Evolutionary conservation across 2,113 vertebrate genomes (phyloP).

Genomic region (Melospiza melodia): DNA sequence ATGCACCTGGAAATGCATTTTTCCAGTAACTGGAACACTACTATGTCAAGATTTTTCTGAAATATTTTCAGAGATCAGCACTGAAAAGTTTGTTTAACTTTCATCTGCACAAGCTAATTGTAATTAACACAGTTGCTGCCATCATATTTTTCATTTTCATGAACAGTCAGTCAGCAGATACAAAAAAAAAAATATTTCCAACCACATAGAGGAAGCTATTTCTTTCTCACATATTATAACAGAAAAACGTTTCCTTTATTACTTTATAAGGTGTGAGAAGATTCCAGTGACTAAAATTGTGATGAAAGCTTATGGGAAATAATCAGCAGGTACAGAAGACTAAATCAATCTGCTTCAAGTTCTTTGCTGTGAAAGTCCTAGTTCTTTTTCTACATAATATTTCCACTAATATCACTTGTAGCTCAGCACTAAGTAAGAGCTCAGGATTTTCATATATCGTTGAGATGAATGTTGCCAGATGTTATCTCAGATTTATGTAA

Average conservation of each 20-base stretch:
- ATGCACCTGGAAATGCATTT: not conserved
- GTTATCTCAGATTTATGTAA: constrained; percentile 39
- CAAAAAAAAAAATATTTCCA: not conserved
- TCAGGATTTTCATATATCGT: not conserved
- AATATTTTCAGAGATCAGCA: not conserved
- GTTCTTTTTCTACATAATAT: not conserved
- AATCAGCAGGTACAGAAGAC: not conserved
- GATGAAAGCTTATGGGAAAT: constrained; percentile 7
- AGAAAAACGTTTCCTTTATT: not conserved
- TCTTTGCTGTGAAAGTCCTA: not conserved
- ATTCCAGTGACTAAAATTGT: not conserved
- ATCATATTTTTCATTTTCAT: not conserved
- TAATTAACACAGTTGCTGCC: not conserved
- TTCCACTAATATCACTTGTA: not conserved
- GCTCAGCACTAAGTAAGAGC: not conserved
- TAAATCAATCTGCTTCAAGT: constrained; percentile 4
- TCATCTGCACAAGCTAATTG: not conserved
- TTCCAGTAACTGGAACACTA: not conserved
- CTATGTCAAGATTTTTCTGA: not conserved
- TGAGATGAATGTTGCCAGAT: not conserved
- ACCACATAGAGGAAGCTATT: not conserved
- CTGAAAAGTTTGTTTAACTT: not conserved
- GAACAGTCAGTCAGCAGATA: not conserved
- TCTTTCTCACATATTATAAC: not conserved
- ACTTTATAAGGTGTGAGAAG: not conserved